Conservation (phyloP, 1,140 invertebrate species). For the Lucilia sericata region DNA sequence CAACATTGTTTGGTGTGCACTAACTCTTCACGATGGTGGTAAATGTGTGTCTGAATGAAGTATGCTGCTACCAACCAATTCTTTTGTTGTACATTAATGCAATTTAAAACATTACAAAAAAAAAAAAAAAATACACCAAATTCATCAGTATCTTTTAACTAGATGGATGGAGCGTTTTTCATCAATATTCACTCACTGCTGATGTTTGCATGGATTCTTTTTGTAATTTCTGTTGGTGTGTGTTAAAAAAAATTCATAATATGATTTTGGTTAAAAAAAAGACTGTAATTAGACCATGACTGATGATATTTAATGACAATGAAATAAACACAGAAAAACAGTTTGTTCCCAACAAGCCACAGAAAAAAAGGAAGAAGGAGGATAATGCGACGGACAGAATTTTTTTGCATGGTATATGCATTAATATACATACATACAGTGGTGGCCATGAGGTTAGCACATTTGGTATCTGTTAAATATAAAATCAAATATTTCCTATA, state of each 20-base stretch:
- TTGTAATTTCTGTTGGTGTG: neutral
- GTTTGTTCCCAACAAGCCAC: neutral
- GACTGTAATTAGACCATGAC: conserved; percentile 43
- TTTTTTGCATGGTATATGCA: too few species aligned
- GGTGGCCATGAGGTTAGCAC: too few species aligned
- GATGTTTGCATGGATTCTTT: neutral
- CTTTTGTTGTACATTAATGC: neutral
- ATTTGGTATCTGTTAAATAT: too few species aligned
- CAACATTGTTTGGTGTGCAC: neutral
- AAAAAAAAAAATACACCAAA: neutral
- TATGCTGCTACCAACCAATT: conserved; percentile 3
- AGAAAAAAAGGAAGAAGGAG: conserved; percentile 12
- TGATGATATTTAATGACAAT: conserved; percentile 44
- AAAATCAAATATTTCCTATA: too few species aligned
- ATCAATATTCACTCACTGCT: neutral
- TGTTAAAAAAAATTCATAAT: conserved; percentile 7
- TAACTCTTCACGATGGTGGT: neutral
- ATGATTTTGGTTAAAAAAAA: neutral
- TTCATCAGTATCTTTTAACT: neutral
- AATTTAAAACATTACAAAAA: neutral
- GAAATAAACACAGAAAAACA: conserved; percentile 10
- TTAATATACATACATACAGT: too few species aligned
- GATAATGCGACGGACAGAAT: too few species aligned
- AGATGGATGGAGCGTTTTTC: neutral
- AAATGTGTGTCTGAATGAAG: neutral